Conservation (phyloP, 2,113 vertebrate species). For the Synchiropus splendidus region DNA sequence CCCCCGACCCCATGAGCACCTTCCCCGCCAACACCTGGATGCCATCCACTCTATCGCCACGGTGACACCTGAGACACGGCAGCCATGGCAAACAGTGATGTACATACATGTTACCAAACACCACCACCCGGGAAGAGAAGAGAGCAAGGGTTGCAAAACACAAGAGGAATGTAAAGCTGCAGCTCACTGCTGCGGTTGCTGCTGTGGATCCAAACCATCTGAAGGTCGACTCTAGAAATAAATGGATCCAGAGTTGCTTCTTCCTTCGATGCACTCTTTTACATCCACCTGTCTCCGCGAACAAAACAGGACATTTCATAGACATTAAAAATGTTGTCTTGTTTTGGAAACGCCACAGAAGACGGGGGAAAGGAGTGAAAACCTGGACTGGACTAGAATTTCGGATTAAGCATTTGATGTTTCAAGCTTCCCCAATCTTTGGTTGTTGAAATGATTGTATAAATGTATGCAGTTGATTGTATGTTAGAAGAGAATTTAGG, state of each 20-base stretch:
- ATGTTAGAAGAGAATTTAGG: constrained; percentile 23
- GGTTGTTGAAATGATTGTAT: constrained; percentile 32
- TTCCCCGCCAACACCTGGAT: too few species aligned
- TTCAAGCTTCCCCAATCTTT: neutral
- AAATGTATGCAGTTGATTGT: constrained; percentile 44
- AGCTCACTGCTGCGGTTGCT: neutral
- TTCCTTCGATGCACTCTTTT: neutral
- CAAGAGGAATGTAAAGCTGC: constrained; percentile 12
- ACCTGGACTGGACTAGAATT: too few species aligned
- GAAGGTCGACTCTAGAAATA: neutral
- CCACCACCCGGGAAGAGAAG: constrained; percentile 15
- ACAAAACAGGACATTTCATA: too few species aligned
- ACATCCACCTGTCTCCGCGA: neutral
- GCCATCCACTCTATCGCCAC: constrained; percentile 41
- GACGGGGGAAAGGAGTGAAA: too few species aligned
- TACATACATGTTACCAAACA: constrained; percentile 50
- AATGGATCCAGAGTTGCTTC: neutral
- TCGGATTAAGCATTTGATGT: too few species aligned
- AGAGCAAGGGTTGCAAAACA: constrained; percentile 5
- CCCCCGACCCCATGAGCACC: constrained; percentile 10
- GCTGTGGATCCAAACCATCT: too few species aligned
- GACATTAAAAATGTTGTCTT: too few species aligned
- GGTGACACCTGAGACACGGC: constrained; percentile 36
- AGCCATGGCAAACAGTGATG: constrained; percentile 44
- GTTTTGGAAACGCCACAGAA: too few species aligned